These are phyloP conservation scores for Sander vitreus DNA, from an alignment of 2,113 vertebrate genomes.

Conservation along the genomic window DNA sequence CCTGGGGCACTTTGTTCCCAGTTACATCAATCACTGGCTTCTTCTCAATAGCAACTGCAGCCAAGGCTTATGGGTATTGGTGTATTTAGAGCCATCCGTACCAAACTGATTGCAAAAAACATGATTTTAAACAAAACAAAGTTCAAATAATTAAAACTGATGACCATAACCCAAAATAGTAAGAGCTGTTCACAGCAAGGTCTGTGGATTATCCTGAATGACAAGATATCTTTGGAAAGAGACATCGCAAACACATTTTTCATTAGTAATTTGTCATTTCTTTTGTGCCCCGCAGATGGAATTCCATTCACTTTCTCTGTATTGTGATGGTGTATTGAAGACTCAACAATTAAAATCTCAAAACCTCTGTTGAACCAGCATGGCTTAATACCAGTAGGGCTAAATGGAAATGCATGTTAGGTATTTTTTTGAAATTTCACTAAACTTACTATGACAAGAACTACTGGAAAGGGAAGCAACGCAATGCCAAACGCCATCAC, in stretches of 20 bases:
- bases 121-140: neutral
- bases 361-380: neutral
- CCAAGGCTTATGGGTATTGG: neutral
- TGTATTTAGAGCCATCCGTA: neutral
- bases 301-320: neutral
- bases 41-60: too few relatives aligned
- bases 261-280: neutral
- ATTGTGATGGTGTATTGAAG: neutral
- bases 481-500: neutral
- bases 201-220: neutral
- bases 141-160: neutral
- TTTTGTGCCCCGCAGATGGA: neutral
- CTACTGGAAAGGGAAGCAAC: neutral
- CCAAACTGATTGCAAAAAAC: neutral
- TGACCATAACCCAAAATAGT: neutral
- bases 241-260: neutral
- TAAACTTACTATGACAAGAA: neutral
- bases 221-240: neutral
- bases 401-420: neutral
- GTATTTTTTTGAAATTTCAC: neutral
- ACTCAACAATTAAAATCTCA: neutral
- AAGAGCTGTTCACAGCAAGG: neutral
- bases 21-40: neutral
- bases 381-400: neutral
- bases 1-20: neutral